Conservation (phyloP, 2,888 invertebrate genomes). For the Cylloceria caligata region DNA sequence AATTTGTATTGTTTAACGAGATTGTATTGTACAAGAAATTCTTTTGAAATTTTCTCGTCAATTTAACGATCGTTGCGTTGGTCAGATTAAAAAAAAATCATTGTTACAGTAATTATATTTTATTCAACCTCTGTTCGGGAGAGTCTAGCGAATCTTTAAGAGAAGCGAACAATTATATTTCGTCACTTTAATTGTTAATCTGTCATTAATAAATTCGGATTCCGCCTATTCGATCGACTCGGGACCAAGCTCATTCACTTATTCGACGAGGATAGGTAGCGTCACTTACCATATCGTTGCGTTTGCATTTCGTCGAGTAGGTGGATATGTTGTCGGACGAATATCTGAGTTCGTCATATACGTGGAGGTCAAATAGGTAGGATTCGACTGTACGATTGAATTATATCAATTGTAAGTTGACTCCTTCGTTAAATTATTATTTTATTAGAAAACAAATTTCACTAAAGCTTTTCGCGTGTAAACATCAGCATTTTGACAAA, state of each 20-base stretch:
- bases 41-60: not conserved
- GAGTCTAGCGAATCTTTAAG: slow-evolving; percentile 6
- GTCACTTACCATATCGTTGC: no score
- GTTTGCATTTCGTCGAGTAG: no score
- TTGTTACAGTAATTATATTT: slow-evolving; percentile 12
- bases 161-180: slow-evolving; percentile 2
- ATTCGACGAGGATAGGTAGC: no score
- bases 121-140: not conserved
- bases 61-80: not conserved
- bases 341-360: no score
- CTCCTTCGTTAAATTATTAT: not conserved
- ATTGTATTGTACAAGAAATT: not conserved
- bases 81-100: slow-evolving; percentile 4
- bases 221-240: no score
- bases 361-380: no score
- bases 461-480: no score
- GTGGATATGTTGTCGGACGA: no score
- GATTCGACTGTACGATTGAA: no score
- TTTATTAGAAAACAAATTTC: not conserved
- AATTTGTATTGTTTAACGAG: slow-evolving; percentile 1
- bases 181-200: not conserved
- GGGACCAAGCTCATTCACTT: no score
- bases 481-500: not conserved
- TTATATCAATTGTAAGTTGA: no score
- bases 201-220: not conserved